Conservation (phyloP, 2,797 vertebrate species). For the Phyllotis vaccarum region DNA sequence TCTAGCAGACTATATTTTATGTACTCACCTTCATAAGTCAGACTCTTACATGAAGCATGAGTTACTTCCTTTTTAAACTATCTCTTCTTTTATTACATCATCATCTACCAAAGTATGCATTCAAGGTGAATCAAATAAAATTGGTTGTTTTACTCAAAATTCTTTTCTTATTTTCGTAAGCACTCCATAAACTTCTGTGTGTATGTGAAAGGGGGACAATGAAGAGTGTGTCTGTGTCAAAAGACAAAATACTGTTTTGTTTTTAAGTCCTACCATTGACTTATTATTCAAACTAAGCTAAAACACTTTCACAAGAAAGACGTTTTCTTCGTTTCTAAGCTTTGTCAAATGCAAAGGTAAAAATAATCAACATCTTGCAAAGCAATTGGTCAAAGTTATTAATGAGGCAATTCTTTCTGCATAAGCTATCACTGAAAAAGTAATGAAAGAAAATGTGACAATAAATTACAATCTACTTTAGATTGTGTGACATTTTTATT, state of each 20-base stretch:
- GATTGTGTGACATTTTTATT: constrained; percentile 75
- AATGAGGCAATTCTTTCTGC: constrained; percentile 75
- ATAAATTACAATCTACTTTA: constrained; percentile 76
- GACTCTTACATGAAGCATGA: not conserved
- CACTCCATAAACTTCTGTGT: not conserved
- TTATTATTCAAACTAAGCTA: constrained; percentile 64
- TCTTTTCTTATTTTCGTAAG: not conserved
- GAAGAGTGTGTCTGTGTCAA: not conserved
- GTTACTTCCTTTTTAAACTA: constrained; percentile 19
- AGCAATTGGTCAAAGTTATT: constrained; percentile 78
- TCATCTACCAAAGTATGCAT: constrained; percentile 25
- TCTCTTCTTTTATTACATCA: not conserved
- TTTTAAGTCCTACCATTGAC: constrained; percentile 15
- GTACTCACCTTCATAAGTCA: not conserved
- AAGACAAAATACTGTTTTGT: constrained; percentile 49
- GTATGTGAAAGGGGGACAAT: too few relatives aligned
- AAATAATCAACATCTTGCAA: constrained; percentile 73
- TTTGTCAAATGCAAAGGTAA: constrained; percentile 71
- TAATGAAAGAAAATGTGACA: constrained; percentile 78
- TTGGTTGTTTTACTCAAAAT: not conserved
- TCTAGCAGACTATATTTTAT: not conserved
- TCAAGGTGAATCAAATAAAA: constrained; percentile 33
- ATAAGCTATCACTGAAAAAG: constrained; percentile 75
- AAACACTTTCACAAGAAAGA: not conserved
- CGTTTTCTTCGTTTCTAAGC: constrained; percentile 47